phyloP scores from a whole-genome alignment of 64 coral and sea anemone genomes.

The Pocillopora damicornis region DNA sequence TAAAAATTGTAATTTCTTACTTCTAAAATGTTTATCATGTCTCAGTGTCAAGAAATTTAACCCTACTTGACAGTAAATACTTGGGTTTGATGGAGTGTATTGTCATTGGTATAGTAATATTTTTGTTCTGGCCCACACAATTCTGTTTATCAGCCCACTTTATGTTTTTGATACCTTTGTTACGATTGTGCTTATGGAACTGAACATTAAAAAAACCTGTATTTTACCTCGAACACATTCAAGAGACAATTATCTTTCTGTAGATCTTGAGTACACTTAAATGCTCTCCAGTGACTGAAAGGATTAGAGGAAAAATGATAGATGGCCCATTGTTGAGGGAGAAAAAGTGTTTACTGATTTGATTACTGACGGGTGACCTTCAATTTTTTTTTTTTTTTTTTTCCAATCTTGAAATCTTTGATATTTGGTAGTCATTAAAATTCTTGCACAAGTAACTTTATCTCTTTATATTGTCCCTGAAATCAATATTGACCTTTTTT shows the following conservation, averaged over 20 bases:
- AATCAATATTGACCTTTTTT: constrained; percentile 23
- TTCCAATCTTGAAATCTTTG: neutral
- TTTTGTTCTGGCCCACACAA: neutral
- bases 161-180: neutral
- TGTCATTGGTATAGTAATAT: neutral
- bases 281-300: neutral
- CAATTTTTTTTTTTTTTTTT: constrained; percentile 4
- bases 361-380: neutral
- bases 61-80: neutral
- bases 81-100: neutral
- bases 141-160: neutral
- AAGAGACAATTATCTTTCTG: constrained; percentile 3
- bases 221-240: neutral
- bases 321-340: neutral
- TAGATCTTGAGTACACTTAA: constrained; percentile 33
- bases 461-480: constrained; percentile 9
- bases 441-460: neutral
- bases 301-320: neutral
- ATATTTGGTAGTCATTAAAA: constrained; percentile 17
- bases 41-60: constrained; percentile 29
- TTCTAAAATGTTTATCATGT: neutral
- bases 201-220: neutral
- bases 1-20: too few species aligned
- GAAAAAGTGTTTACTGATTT: neutral
- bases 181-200: neutral